phyloP scores from a whole-genome alignment of 2,888 invertebrate genomes.

The Dryococelus australis region DNA sequence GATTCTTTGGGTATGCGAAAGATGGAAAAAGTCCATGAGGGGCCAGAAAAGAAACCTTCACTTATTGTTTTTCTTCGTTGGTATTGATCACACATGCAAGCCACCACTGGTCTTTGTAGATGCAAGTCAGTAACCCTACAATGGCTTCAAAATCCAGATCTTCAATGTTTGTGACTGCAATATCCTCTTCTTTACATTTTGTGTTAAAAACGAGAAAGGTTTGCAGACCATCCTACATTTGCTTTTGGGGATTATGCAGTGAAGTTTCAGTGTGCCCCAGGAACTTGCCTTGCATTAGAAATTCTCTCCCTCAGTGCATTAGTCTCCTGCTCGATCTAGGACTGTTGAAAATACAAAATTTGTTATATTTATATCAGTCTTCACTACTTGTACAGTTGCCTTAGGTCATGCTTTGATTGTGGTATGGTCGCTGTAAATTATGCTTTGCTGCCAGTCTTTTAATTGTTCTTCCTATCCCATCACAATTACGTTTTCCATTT shows the following conservation, averaged over 20 bases:
- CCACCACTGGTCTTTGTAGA: background rate
- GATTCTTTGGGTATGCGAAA: background rate
- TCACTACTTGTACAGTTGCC: background rate
- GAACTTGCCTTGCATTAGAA: background rate
- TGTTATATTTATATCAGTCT: background rate
- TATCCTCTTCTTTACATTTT: too few relatives aligned
- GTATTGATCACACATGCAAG: constrained; percentile 12
- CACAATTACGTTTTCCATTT: background rate
- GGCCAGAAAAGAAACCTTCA: constrained; percentile 17
- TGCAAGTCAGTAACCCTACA: too few relatives aligned
- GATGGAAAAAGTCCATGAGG: constrained; percentile 1
- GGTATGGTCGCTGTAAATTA: constrained; percentile 2
- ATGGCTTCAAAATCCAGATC: too few relatives aligned
- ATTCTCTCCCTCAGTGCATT: constrained; percentile 17
- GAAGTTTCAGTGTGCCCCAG: background rate
- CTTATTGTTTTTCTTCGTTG: background rate
- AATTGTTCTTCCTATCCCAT: background rate
- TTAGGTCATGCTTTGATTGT: background rate
- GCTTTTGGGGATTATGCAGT: constrained; percentile 4
- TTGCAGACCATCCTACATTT: too few relatives aligned
- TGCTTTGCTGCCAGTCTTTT: background rate
- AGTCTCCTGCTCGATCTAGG: constrained; percentile 2
- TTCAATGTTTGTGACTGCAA: too few relatives aligned
- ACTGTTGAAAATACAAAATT: background rate
- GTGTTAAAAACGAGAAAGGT: too few relatives aligned